Conservation (phyloP, 2,113 vertebrate genomes). For the Sturnus vulgaris region DNA sequence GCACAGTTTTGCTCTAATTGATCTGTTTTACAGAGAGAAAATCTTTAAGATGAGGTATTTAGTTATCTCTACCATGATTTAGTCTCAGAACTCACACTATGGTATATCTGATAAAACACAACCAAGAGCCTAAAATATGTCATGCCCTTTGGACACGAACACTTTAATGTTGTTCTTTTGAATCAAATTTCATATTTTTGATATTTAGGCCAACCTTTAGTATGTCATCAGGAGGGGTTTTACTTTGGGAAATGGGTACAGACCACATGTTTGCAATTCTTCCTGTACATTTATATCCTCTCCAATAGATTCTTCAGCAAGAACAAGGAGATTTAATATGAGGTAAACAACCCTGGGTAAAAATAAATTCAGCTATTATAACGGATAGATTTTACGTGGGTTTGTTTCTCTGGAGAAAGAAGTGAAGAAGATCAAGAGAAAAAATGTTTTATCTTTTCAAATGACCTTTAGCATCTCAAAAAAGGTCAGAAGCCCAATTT, state of each 20-base stretch:
- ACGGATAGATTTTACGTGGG: neutral
- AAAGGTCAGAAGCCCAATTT: slow-evolving; percentile 10
- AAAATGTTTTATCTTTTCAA: neutral
- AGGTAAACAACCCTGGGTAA: neutral
- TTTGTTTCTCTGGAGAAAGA: neutral
- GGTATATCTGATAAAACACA: neutral
- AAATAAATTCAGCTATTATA: neutral
- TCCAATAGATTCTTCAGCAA: neutral
- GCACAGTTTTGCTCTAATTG: neutral
- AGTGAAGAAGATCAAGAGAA: neutral
- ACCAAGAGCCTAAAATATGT: neutral
- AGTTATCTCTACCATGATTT: neutral
- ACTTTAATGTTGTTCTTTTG: neutral
- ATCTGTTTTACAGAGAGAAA: neutral
- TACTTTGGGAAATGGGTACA: neutral
- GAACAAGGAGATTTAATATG: neutral
- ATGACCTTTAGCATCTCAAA: neutral
- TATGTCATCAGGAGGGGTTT: neutral
- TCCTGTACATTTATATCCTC: neutral
- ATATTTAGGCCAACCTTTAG: neutral
- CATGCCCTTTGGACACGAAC: neutral
- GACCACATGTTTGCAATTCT: neutral
- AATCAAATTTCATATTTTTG: neutral
- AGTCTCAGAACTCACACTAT: neutral
- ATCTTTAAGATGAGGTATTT: neutral